phyloP scores from a whole-genome alignment of 2,888 invertebrate species.

The Mesorhabditis belari region DNA sequence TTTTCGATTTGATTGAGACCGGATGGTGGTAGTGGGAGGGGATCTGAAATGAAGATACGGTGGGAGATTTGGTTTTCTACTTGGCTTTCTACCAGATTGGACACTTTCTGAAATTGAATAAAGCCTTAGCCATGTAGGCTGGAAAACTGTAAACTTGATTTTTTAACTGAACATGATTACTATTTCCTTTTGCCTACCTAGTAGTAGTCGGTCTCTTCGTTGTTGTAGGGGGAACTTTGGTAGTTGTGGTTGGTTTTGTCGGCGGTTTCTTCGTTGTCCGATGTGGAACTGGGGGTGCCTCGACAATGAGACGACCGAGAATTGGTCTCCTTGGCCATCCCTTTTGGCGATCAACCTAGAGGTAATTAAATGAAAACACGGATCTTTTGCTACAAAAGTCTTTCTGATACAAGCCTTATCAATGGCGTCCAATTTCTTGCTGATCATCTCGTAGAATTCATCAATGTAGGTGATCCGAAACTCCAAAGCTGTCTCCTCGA shows the following conservation, averaged over 20 bases:
- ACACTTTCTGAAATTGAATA: too few species aligned
- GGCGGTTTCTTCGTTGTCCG: background rate
- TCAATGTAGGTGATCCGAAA: conserved; percentile 18
- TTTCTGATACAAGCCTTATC: too few species aligned
- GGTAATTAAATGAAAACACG: too few species aligned
- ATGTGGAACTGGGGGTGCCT: background rate
- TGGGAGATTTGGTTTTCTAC: too few species aligned
- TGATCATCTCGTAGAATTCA: conserved; percentile 14
- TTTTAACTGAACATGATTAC: background rate
- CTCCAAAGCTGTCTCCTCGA: conserved; percentile 18
- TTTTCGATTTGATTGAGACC: background rate
- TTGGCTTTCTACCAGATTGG: too few species aligned
- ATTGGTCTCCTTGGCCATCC: background rate
- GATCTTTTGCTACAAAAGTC: too few species aligned
- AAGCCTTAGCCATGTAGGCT: too few species aligned
- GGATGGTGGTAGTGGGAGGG: background rate
- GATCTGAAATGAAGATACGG: too few species aligned
- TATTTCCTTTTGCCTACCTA: background rate
- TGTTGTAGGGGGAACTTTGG: background rate
- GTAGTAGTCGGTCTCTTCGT: too few species aligned
- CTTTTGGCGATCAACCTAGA: background rate
- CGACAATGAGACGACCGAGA: background rate
- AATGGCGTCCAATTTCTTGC: background rate
- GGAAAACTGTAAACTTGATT: background rate
- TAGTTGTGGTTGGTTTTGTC: background rate